Evolutionary conservation across 2,888 invertebrate genomes (phyloP), one percentile per base, ranked within the genome.

Genomic region (Papilio protenor): DNA sequence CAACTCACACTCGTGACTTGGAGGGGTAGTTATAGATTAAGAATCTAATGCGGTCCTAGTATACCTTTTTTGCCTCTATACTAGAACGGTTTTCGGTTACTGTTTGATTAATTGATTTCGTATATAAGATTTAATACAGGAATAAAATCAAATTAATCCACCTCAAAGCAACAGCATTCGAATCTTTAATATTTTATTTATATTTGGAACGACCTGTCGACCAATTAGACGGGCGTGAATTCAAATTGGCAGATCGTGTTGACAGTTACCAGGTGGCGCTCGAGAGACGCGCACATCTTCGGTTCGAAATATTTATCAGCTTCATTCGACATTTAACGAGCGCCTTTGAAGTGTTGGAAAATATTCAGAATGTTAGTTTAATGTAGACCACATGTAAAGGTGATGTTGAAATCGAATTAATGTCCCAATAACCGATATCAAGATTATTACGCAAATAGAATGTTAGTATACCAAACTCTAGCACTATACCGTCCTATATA

Each of bases 331-430:
- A 90, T 92, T 92, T 92, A 91, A 91, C 90, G 90, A 87, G 87
- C 89, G 82, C 86, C 92, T 94, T 94, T 94, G 94, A 94, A 90
- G 93, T 91, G 89, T 88, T 87, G 86, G 87, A 89, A 90, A 92
- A 90, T 91, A 88, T 88, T 90, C 90, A 88, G 89, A 89, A 89
- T 88, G 86, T 85, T 91, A 92, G 92, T 93, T 90, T 85, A 84
- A 83, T 82, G 81, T 79, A 77, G 84, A 85, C 85, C 85, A 16
- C 84, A 86, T 84, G 83, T 85, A 85, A 84, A 83, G 83, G 80
- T 81, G 82, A 81, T 84, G 84, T 86, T 87, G 86, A 85, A 85
- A 85, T 85, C 77, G 80, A 79, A 83, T 85, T 82, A 87, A 85
- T 87, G 86, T 89, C 89, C 85, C 86, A 86, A 88, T 87, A 88